Evolutionary conservation across 2,888 invertebrate species (phyloP).

Genomic region (Allygus modestus): DNA sequence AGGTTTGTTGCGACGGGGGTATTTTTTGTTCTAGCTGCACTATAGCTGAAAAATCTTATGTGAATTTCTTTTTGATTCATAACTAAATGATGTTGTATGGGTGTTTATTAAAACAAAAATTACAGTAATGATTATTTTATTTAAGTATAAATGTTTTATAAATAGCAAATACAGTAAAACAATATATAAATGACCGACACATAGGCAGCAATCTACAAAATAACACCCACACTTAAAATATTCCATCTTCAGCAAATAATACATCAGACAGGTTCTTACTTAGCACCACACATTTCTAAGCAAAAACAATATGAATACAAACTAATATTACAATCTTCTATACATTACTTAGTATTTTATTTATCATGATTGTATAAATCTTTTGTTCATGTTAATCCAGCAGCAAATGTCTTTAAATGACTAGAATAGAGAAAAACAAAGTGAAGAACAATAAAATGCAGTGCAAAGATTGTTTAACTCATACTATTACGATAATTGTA

Average conservation of each 20-base stretch:
- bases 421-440: constrained; percentile 46
- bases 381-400: constrained; percentile 41
- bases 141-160: constrained; percentile 64
- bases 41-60: no score
- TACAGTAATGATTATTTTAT: constrained; percentile 55
- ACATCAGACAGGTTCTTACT: constrained; percentile 24
- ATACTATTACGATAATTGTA: background rate
- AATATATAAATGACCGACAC: constrained; percentile 46
- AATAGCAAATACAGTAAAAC: constrained; percentile 63
- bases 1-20: no score
- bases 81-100: no score
- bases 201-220: constrained; percentile 55
- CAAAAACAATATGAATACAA: constrained; percentile 41
- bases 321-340: constrained; percentile 40
- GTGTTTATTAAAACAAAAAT: background rate
- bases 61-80: no score
- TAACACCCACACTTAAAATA: constrained; percentile 59
- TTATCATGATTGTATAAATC: constrained; percentile 15
- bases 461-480: background rate
- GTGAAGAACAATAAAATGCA: constrained; percentile 27
- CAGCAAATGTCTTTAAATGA: constrained; percentile 49
- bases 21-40: no score
- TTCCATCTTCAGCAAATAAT: constrained; percentile 51
- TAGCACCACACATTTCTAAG: constrained; percentile 62
- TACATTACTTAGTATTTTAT: constrained; percentile 7